Base-by-base conservation (phyloP, 2,113 vertebrate species). In the Dasyurus viverrinus region DNA sequence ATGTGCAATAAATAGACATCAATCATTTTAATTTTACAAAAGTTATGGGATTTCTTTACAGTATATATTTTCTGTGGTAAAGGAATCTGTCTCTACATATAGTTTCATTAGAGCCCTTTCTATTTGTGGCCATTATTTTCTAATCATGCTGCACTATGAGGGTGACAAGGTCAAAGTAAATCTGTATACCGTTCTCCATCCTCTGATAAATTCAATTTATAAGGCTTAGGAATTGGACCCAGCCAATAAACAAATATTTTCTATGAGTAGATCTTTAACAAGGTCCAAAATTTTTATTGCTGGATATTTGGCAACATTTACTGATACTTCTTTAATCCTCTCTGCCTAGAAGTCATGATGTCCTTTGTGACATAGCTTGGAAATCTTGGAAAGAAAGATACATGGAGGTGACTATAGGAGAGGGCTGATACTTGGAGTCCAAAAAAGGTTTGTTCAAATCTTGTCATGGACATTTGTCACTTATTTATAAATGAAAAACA, bases 11-110 rank as follows among this genome's bases (percentile, higher is more conserved):
- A 76, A 76, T 36, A 2, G 42, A 68, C 22, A 3, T 1, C 42
- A 92, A 3, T 89, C 93, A 91, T 53, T 90, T 92, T 92, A 93
- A 68, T 68, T 68, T 76, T 42, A 42, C n/a, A 76, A 16, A 76
- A 42, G 3, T 76, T 76, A 42, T 76, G 5, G 14, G 36, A n/a
- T 42, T 1, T 19, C 16, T 22, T 76, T 76, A 42, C 0, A 76
- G 68, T 8, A 76, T 76, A 42, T 76, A 76, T 16, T 76, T 68
- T 68, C 30, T 76, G 6, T 42, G 16, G 14, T 76, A n/a, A 76
- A 42, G 16, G 36, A 76, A 76, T 22, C 36, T 76, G 36, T 76
- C 36, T 19, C 36, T 42, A 76, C 19, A 76, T 42, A 14, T 16
- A 76, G 1, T 76, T 76, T 22, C 36, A 76, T 42, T n/a, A 76